Percentiles rank a stretch among this genome's conserved stretches.
phyloP scores from a whole-genome alignment of 2,888 invertebrate species.

The Eudemis profundana region DNA sequence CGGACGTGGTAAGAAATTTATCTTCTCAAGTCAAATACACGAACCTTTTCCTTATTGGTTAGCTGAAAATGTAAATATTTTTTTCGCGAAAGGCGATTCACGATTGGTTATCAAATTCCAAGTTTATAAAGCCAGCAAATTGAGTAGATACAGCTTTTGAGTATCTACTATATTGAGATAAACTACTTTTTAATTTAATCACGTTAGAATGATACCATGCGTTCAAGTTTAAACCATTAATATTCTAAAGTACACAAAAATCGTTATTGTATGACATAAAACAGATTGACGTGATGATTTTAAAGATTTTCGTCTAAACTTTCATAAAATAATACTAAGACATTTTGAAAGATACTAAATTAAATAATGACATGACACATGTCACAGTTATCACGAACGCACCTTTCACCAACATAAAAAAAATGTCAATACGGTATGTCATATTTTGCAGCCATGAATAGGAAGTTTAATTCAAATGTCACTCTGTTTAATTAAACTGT shows the following conservation, averaged over 20 bases:
- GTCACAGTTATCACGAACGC: constrained; percentile 19
- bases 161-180: neutral
- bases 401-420: constrained; percentile 42
- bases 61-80: constrained; percentile 17
- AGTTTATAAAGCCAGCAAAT: constrained; percentile 20
- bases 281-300: neutral
- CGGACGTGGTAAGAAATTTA: constrained; percentile 70
- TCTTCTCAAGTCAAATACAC: constrained; percentile 77
- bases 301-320: neutral
- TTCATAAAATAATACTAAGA: neutral
- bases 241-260: neutral
- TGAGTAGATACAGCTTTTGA: neutral
- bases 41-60: constrained; percentile 72
- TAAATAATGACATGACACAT: constrained; percentile 11
- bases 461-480: constrained; percentile 25
- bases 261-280: no score
- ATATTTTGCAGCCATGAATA: constrained; percentile 33
- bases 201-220: constrained; percentile 15
- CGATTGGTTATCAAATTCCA: constrained; percentile 44
- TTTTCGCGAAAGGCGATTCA: constrained; percentile 25
- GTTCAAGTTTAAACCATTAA: constrained; percentile 13
- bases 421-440: constrained; percentile 39
- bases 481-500: neutral
- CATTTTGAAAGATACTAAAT: neutral
- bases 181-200: constrained; percentile 12